Evolutionary conservation across 2,113 vertebrate genomes (phyloP), one percentile per base, ranked within the genome.

Genomic region (Vulpes vulpes): DNA sequence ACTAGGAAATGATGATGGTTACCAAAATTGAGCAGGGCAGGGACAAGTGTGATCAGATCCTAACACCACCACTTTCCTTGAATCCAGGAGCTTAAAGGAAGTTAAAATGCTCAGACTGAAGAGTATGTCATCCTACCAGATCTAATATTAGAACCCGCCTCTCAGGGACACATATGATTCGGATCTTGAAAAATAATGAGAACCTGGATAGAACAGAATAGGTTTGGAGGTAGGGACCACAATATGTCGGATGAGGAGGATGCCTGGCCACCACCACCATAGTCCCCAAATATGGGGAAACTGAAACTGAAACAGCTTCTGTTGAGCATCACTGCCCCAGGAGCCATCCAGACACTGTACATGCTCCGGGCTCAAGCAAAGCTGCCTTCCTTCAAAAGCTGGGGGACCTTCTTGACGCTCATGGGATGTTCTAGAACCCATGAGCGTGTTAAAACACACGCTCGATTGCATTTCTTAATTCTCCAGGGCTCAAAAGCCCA

Each of bases 71-170:
- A 30, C 25, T 0, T 12, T 83, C 79, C 71, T 84, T 17, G 83
- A 84, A 59, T 94, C 30, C 51, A 57, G 49, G 79, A 86, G 16
- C 23, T 49, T 79, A n/a, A 92, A 55, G 76, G 88, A 91, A 91
- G 43, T 64, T 55, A 4, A 22, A 59, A 35, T 22, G 25, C 49
- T 11, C 30, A 62, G 10, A 76, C 1, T 5, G 49, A 79, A 25
- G 53, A 71, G 10, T 20, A 23, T 81, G 8, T 9, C 2, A 1
- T 62, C 25, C 60, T 64, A 64, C 11, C 43, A 62, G 57, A 57
- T 59, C 32, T 32, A 16, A 53, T 59, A 59, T 60, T 74, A 67
- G 55, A 43, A 71, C 53, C 62, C 17, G 89, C 16, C 65, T 82
- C 81, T 76, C 25, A 57, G 43, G n/a, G 91, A 78, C 35, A 65